These are phyloP conservation scores for Empis livida DNA, from an alignment of 2,888 invertebrate species.

Conservation along the genomic window DNA sequence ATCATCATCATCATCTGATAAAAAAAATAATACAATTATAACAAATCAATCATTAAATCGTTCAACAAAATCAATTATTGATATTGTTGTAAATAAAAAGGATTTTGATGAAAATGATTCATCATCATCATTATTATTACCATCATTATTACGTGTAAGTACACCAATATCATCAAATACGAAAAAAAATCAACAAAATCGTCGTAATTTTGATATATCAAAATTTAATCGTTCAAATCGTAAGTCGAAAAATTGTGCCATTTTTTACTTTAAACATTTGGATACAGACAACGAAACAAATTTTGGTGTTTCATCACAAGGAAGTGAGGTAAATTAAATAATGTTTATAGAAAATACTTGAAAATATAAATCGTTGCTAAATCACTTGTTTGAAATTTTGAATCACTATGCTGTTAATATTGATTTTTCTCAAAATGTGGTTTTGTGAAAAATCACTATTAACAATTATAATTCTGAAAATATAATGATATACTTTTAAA, in stretches of 20 bases:
- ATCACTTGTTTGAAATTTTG: too few relatives aligned
- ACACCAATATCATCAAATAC: slow-evolving; percentile 4
- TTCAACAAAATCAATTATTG: slow-evolving; percentile 1
- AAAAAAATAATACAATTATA: neutral
- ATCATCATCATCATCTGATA: slow-evolving; percentile 4
- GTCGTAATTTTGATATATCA: slow-evolving; percentile 42
- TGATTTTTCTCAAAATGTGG: too few relatives aligned
- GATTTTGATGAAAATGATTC: neutral
- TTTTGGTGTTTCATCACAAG: slow-evolving; percentile 33
- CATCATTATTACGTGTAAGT: neutral
- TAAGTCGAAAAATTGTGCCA: slow-evolving; percentile 69
- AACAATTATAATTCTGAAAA: too few relatives aligned
- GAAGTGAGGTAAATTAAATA: slow-evolving; percentile 37
- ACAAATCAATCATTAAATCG: neutral
- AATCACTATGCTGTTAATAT: too few relatives aligned
- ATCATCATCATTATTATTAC: too few relatives aligned
- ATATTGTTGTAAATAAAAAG: neutral
- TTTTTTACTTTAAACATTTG: slow-evolving; percentile 73
- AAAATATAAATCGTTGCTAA: too few relatives aligned
- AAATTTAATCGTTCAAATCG: slow-evolving; percentile 59
- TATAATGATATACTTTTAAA: too few relatives aligned
- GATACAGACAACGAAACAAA: slow-evolving; percentile 71
- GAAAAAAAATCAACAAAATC: slow-evolving; percentile 21
- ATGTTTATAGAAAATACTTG: too few relatives aligned
- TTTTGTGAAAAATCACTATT: too few relatives aligned